Base-by-base conservation (phyloP, 2,888 invertebrate species). In the Argyresthia albistria region DNA sequence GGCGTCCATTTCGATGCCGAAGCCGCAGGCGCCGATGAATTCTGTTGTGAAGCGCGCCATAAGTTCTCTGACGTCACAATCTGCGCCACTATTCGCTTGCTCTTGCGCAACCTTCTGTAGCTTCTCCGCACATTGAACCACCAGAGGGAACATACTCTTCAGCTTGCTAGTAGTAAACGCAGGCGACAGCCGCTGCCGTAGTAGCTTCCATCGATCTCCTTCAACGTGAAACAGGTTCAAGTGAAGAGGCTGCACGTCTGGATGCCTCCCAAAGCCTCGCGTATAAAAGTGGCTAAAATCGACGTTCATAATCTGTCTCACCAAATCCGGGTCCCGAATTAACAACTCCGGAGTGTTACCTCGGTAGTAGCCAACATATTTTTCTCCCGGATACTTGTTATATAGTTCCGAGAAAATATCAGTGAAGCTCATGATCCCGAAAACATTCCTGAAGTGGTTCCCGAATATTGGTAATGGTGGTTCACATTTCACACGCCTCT, bases 401-500 rank as follows among this genome's bases (percentile, higher is more conserved):
- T 56, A 56, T 7, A 50, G 12, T 12, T 52, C 46, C 2, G 8
- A 14, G 9, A 50, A 35, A 4, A 50, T 50, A 36, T 52, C 37
- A 4, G 54, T 50, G 4, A 36, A 12, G 15, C 52, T 79, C 58
- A 62, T 66, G 2, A 60, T 48, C 8, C 63, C 72, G n/a, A 66
- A 58, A 0, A 67, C 49, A 53, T 74, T 76, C 12, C 53, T 54
- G 15, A 69, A 67, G 36, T 74, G 59, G 47, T 69, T 78, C 2
- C 80, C 80, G 51, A 80, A 76, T 0, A 80, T 51, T 1, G 77
- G 74, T 8, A 71, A 46, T 0, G 80, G 71, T 4, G 59, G 56
- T 1, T 70, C 72, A 57, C 73, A 66, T 65, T 74, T 75, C n/a
- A 80, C 69, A 39, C 70, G 70, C 49, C 76, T 65, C 54, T 71